These are phyloP conservation scores for Epirrita christyi DNA, from an alignment of 2,888 invertebrate species.

Conservation along the genomic window DNA sequence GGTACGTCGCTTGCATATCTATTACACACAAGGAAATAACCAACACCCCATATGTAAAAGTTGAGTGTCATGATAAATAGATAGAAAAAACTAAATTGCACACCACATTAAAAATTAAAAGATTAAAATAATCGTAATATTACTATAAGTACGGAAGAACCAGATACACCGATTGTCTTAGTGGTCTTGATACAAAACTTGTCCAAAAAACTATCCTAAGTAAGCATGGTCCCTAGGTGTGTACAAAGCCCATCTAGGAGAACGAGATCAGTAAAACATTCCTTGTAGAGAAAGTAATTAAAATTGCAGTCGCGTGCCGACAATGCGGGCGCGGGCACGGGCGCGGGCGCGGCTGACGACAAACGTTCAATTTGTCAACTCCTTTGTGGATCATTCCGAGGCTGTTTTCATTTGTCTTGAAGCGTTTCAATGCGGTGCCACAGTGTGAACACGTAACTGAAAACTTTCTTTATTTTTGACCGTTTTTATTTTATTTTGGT, in stretches of 20 bases:
- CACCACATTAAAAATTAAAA: too few species aligned
- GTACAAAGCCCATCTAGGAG: not conserved
- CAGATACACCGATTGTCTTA: too few species aligned
- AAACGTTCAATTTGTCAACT: constrained; percentile 32
- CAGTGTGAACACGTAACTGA: constrained; percentile 5
- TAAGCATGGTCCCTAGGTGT: not conserved
- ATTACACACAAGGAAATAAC: too few species aligned
- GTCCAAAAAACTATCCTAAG: too few species aligned
- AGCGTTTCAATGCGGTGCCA: constrained; percentile 19
- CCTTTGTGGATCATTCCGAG: constrained; percentile 22
- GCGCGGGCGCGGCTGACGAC: constrained; percentile 1
- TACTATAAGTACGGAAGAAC: too few species aligned
- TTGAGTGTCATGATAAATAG: too few species aligned
- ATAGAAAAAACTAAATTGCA: too few species aligned
- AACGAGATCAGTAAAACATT: not conserved
- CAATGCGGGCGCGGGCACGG: constrained; percentile 9
- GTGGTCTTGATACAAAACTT: too few species aligned
- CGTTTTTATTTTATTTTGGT: too few species aligned
- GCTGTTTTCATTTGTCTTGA: constrained; percentile 37
- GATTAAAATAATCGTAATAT: too few species aligned
- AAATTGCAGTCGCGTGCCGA: constrained; percentile 16
- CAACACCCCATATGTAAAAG: too few species aligned
- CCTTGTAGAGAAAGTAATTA: constrained; percentile 20
- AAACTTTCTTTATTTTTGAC: not conserved
- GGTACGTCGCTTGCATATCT: too few species aligned